phyloP scores from a whole-genome alignment of 2,113 vertebrate genomes.

The Lagopus leucura region DNA sequence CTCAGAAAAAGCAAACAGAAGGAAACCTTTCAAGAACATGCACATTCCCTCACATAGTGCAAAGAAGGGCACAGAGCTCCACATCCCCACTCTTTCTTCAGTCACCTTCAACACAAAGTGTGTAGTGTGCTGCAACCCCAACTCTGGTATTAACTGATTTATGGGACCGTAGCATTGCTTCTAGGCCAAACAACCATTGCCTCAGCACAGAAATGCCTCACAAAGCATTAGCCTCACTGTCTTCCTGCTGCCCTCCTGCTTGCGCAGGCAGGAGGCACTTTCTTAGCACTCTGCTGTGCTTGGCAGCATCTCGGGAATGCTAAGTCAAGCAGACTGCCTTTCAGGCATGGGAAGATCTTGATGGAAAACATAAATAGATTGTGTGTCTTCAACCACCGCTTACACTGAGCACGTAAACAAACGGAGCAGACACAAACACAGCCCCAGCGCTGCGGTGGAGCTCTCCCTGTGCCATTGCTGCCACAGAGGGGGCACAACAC shows the following conservation, averaged over 20 bases:
- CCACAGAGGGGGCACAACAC: background rate
- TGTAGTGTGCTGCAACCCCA: background rate
- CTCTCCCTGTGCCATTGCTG: accelerated
- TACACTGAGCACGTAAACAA: background rate
- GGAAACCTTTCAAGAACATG: background rate
- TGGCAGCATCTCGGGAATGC: slow-evolving; percentile 52
- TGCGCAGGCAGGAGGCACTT: slow-evolving; percentile 36
- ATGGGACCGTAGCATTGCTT: background rate
- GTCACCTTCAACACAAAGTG: background rate
- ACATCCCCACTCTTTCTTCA: background rate
- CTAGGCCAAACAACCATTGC: slow-evolving; percentile 3
- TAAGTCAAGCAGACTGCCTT: slow-evolving; percentile 52
- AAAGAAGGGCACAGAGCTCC: background rate
- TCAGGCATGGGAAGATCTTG: slow-evolving; percentile 51
- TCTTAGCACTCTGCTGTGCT: slow-evolving; percentile 47
- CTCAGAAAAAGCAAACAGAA: background rate
- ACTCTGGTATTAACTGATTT: background rate
- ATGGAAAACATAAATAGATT: slow-evolving; percentile 45
- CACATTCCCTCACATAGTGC: background rate
- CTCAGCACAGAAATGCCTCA: background rate
- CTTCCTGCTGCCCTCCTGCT: slow-evolving; percentile 1
- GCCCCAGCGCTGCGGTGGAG: background rate
- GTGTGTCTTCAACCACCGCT: background rate
- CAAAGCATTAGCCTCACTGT: slow-evolving; percentile 12
- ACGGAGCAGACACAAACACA: background rate